Base-by-base conservation (phyloP, 2,888 invertebrate genomes). In the Nyleta sp. region DNA sequence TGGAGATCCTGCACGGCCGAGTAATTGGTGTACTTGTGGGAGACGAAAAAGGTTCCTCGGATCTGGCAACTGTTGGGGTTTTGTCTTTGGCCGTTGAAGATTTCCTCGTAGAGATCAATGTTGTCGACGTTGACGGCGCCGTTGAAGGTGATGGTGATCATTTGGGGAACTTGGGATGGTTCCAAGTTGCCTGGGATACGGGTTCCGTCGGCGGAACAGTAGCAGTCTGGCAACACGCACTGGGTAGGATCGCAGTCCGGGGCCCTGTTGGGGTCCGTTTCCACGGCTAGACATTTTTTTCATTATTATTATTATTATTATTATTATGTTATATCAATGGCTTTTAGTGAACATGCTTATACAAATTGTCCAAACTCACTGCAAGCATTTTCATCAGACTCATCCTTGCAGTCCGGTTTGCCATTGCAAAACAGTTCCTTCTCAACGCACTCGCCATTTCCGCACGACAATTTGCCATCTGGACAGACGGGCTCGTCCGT, bases 51-150 rank as follows among this genome's bases (percentile, higher is more conserved):
- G 73, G 97, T 97, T 52, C 96, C 95, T 91, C 96, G 97, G 91
- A 98, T 97, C 90, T 96, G 96, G 91, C 97, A 98, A 79, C 97
- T 97, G 89, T 98, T 98, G 60, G 97, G 97, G 89, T 98, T 98
- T 91, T 96, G 96, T 81, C 97, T 94, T 86, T 96, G 95, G 74
- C 95, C 95, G 90, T 95, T 96, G 92, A 98, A 97, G 81, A 98
- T 96, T 87, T 97, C 97, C 90, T 96, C 96, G 93, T 97, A 98
- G 77, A 98, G 92, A 85, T 97, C 97, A 87, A 97, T 96, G 91
- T 98, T 98, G 91, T 97, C 97, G 40, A 97, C 95, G 90, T 97
- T 98, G 57, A 97, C 95, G 78, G 97, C 97, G 57, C 97, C 97
- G 91, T 97, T 97, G 91, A 98, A 97, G 11, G 96, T 96, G 84